phyloP scores from a whole-genome alignment of 2,888 invertebrate genomes.

The Xylophagus ater region DNA sequence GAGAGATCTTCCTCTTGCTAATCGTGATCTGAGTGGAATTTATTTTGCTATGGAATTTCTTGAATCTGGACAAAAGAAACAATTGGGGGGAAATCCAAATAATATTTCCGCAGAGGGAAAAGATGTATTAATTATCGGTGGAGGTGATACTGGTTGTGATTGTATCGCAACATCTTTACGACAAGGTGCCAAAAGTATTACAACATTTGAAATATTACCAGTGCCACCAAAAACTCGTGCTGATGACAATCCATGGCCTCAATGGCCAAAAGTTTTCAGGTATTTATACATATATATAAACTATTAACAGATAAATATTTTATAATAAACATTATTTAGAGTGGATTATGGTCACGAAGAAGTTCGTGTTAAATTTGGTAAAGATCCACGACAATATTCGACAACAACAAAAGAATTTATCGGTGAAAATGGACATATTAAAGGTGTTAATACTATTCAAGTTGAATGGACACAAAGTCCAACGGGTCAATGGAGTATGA shows the following conservation, averaged over 20 bases:
- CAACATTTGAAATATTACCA: constrained; percentile 94
- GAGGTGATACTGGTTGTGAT: constrained; percentile 88
- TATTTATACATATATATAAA: constrained; percentile 21
- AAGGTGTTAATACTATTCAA: constrained; percentile 78
- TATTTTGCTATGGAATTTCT: constrained; percentile 98
- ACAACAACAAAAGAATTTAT: constrained; percentile 92
- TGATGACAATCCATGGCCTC: constrained; percentile 95
- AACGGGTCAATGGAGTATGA: constrained; percentile 89
- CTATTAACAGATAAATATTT: neutral
- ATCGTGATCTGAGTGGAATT: constrained; percentile 82
- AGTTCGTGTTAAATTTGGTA: constrained; percentile 78
- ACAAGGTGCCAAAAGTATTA: constrained; percentile 77
- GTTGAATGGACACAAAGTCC: constrained; percentile 92
- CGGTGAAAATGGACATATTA: constrained; percentile 80
- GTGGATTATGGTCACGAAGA: constrained; percentile 99
- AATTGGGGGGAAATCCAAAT: constrained; percentile 54
- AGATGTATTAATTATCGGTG: constrained; percentile 84
- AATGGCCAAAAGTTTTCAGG: constrained; percentile 93
- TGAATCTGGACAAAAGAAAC: constrained; percentile 93
- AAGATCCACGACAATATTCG: constrained; percentile 87
- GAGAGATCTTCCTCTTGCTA: constrained; percentile 75
- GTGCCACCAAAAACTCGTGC: constrained; percentile 73
- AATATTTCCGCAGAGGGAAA: constrained; percentile 80
- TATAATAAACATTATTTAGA: constrained; percentile 29
- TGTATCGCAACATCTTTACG: constrained; percentile 96